Conservation (phyloP, 2,113 vertebrate genomes). For the Pluvialis apricaria region DNA sequence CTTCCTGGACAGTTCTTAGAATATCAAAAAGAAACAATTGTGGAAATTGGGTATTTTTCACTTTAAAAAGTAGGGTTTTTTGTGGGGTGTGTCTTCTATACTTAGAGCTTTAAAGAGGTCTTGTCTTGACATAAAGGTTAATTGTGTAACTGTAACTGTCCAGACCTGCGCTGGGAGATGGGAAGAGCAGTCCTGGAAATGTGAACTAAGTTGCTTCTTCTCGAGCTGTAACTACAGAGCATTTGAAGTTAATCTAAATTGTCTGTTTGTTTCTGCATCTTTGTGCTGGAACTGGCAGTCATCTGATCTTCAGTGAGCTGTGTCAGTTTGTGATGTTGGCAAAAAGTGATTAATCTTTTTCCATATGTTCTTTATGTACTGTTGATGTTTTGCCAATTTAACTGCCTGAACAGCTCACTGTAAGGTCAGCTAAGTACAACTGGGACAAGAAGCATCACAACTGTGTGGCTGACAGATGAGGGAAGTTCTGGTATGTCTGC, state of each 20-base stretch:
- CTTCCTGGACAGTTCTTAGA: no score
- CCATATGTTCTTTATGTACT: neutral
- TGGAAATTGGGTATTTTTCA: neutral
- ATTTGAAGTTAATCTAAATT: neutral
- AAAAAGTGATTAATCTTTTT: neutral
- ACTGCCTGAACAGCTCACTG: neutral
- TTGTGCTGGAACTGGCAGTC: neutral
- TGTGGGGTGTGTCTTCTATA: neutral
- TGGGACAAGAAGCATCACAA: neutral
- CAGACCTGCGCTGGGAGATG: neutral
- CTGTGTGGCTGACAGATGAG: neutral
- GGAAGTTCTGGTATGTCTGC: neutral
- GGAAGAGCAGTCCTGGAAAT: neutral
- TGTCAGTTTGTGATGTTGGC: neutral
- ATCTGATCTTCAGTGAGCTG: neutral
- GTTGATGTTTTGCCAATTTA: neutral
- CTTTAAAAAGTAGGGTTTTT: accelerated
- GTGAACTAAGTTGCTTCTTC: neutral
- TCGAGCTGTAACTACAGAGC: neutral
- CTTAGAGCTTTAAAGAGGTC: neutral
- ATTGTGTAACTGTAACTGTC: neutral
- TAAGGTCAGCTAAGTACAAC: neutral
- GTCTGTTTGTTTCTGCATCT: neutral
- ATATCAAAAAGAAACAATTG: neutral
- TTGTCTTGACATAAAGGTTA: neutral